Evolutionary conservation across 2,888 invertebrate genomes (phyloP).

Genomic region (Drosophila pseudotalamancana): DNA sequence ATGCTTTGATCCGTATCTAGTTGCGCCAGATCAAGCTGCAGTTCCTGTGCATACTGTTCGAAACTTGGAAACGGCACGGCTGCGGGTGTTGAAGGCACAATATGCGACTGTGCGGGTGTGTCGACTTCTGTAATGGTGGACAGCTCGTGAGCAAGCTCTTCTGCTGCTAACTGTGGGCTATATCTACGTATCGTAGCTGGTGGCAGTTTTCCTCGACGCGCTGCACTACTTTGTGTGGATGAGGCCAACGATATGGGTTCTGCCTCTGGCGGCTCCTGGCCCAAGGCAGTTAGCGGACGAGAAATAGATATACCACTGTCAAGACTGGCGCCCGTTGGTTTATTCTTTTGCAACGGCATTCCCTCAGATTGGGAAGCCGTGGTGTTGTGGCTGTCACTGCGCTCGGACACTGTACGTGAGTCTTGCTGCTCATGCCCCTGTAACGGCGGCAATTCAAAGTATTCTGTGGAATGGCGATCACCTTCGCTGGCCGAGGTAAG

Average conservation of each 20-base stretch:
- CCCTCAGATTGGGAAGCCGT: slow-evolving; percentile 49
- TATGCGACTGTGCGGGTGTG: slow-evolving; percentile 86
- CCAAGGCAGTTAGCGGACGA: slow-evolving; percentile 81
- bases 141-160: slow-evolving; percentile 86
- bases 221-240: slow-evolving; percentile 40
- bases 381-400: slow-evolving; percentile 46
- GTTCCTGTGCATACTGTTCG: slow-evolving; percentile 85
- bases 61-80: slow-evolving; percentile 76
- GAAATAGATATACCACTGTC: slow-evolving; percentile 84
- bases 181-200: slow-evolving; percentile 81
- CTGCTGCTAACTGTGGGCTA: slow-evolving; percentile 82
- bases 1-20: slow-evolving; percentile 84
- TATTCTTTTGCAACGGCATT: slow-evolving; percentile 76
- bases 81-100: slow-evolving; percentile 39
- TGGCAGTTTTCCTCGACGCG: slow-evolving; percentile 57
- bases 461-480: slow-evolving; percentile 83
- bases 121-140: slow-evolving; percentile 89
- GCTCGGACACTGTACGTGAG: slow-evolving; percentile 52
- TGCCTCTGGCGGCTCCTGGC: slow-evolving; percentile 44
- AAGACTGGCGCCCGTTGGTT: slow-evolving; percentile 78
- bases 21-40: slow-evolving; percentile 82
- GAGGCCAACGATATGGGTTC: slow-evolving; percentile 61
- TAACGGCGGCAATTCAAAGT: slow-evolving; percentile 79
- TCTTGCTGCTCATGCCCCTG: slow-evolving; percentile 18
- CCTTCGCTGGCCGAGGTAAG: slow-evolving; percentile 82